Evolutionary conservation across 2,797 vertebrate genomes (phyloP).

Genomic region (Brachyrhaphis roseni): DNA sequence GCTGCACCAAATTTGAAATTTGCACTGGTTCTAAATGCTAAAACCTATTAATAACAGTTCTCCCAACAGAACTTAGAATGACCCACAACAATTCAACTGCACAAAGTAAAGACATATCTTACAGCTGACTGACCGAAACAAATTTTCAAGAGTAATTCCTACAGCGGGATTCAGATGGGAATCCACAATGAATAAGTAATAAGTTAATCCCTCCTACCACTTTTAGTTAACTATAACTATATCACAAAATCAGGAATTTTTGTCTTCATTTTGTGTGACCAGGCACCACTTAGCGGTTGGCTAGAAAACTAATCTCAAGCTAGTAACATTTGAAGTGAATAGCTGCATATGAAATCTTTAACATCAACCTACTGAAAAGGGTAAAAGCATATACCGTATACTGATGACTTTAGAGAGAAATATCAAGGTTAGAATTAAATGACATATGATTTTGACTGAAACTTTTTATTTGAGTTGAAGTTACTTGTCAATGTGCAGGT

Average conservation of each 20-base stretch:
- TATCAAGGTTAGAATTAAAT: background rate
- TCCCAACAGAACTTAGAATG: conserved; percentile 3
- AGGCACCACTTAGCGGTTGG: background rate
- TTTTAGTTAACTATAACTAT: too few relatives aligned
- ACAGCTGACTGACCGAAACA: conserved; percentile 20
- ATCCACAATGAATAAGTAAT: conserved; percentile 4
- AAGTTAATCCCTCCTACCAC: conserved; percentile 2
- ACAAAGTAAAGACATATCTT: conserved; percentile 10
- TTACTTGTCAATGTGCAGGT: background rate
- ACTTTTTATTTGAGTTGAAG: background rate
- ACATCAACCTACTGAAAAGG: background rate
- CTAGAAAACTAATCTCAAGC: background rate
- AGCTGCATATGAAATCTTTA: background rate
- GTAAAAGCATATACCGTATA: background rate
- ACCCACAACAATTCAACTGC: conserved; percentile 13
- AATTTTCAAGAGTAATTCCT: conserved; percentile 32
- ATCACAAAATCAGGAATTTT: background rate
- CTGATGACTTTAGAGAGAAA: background rate
- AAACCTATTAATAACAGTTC: conserved; percentile 15
- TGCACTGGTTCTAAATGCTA: conserved; percentile 18
- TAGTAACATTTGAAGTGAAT: background rate
- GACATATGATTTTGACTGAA: background rate
- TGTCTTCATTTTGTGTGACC: background rate
- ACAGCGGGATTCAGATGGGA: conserved; percentile 2
- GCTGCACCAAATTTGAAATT: conserved; percentile 47